A percentile compares a stretch with the other conserved stretches of the same genome.
Evolutionary conservation across 1,140 invertebrate genomes (phyloP).

Genomic region (Drosophila kepulauana): DNA sequence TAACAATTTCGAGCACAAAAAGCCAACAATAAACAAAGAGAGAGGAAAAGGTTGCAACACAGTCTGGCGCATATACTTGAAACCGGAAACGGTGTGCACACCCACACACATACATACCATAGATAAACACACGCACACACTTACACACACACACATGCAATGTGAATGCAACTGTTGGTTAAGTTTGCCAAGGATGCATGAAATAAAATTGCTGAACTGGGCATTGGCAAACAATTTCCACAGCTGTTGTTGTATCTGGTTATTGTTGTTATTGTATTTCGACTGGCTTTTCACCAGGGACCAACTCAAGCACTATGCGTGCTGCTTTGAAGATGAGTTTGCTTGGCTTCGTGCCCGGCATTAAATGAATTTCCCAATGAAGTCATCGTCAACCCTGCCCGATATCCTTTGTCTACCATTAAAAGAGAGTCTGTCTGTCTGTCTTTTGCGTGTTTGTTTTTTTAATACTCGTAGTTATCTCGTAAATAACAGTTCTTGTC

Average conservation of each 20-base stretch:
- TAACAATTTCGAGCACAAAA: constrained; percentile 30
- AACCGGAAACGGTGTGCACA: constrained; percentile 16
- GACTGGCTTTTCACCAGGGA: constrained; percentile 5
- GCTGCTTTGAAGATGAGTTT: constrained; percentile 44
- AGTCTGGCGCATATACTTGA: constrained; percentile 14
- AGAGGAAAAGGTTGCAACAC: constrained; percentile 3
- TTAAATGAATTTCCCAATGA: constrained; percentile 65
- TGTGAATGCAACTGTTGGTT: constrained; percentile 32
- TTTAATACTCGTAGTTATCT: constrained; percentile 60
- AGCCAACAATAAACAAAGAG: constrained; percentile 24
- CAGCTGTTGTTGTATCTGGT: constrained; percentile 23
- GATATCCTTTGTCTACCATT: constrained; percentile 51
- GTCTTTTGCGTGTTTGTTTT: constrained; percentile 44
- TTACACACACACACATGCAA: constrained; percentile 6
- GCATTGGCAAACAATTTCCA: constrained; percentile 35
- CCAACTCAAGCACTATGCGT: constrained; percentile 31
- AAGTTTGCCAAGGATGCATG: constrained; percentile 35
- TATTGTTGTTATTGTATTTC: background rate
- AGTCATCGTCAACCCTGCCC: constrained; percentile 44
- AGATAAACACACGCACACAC: background rate
- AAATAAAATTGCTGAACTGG: constrained; percentile 27
- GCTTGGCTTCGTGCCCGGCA: constrained; percentile 56
- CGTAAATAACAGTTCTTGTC: constrained; percentile 60
- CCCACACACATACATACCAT: background rate
- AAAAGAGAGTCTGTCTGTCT: constrained; percentile 31